Conservation (phyloP, 2,888 invertebrate species). For the Aradus depressus region DNA sequence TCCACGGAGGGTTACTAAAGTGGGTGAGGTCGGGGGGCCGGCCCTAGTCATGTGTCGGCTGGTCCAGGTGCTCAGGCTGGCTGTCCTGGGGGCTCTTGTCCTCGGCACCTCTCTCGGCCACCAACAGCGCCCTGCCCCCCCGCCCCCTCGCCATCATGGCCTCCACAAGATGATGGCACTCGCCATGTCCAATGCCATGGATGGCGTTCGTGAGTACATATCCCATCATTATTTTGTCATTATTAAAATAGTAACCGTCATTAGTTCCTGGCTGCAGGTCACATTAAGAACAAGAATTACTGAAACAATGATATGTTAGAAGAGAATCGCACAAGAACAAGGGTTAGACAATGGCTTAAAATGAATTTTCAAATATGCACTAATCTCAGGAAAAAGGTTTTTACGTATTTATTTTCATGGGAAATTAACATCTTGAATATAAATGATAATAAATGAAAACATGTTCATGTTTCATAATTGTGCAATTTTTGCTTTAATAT, state of each 20-base stretch:
- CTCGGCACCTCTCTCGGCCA: not conserved
- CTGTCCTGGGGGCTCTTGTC: not conserved
- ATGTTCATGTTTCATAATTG: too few species aligned
- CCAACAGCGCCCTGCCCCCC: conserved; percentile 25
- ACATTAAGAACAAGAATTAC: too few species aligned
- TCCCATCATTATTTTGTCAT: not conserved
- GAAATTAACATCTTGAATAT: too few species aligned
- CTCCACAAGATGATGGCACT: conserved; percentile 28
- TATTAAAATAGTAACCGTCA: not conserved
- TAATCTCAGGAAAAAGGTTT: too few species aligned
- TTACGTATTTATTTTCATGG: too few species aligned
- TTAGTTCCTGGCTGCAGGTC: not conserved
- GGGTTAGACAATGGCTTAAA: too few species aligned
- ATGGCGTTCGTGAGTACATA: conserved; percentile 27
- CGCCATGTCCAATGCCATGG: conserved; percentile 23
- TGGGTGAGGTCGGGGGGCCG: not conserved
- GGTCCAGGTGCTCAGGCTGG: not conserved
- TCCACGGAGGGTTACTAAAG: conserved; percentile 10
- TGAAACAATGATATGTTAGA: too few species aligned
- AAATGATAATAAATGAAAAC: too few species aligned
- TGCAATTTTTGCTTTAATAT: too few species aligned
- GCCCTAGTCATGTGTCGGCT: conserved; percentile 6
- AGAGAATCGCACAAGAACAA: too few species aligned
- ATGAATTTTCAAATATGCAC: too few species aligned
- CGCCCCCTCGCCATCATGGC: conserved; percentile 32